phyloP scores from a whole-genome alignment of 2,113 vertebrate genomes.

The Gracilinanus agilis region DNA sequence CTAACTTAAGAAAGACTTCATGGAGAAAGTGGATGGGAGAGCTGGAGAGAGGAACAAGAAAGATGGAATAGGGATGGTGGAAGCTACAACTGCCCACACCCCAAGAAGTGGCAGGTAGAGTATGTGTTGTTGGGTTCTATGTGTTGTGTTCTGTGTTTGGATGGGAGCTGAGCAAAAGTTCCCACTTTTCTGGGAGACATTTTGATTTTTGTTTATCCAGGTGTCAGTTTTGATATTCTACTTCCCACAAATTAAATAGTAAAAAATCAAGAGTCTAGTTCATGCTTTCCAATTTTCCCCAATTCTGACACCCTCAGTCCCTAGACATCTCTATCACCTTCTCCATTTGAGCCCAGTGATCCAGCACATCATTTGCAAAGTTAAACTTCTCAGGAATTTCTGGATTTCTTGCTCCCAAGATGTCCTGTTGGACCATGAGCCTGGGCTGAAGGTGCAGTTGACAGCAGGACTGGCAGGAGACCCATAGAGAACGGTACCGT shows the following conservation, averaged over 20 bases:
- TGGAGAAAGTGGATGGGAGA: background rate
- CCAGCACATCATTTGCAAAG: conserved; percentile 89
- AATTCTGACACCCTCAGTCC: background rate
- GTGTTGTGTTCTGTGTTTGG: background rate
- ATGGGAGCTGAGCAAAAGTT: too few species aligned
- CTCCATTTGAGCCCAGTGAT: conserved; percentile 88
- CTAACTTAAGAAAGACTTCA: background rate
- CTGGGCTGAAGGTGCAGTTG: background rate
- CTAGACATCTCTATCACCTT: conserved; percentile 83
- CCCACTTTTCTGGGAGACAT: too few species aligned
- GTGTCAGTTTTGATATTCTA: background rate
- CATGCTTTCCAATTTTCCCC: background rate
- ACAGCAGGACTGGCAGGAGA: conserved; percentile 31
- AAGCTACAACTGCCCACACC: background rate
- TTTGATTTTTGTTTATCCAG: too few species aligned
- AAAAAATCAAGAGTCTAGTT: background rate
- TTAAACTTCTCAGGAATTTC: conserved; percentile 87
- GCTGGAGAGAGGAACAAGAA: background rate
- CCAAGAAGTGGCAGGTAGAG: background rate
- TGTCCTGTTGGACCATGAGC: conserved; percentile 68
- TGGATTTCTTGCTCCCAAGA: conserved; percentile 75
- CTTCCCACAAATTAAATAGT: background rate
- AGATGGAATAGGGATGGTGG: background rate
- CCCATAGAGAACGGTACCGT: conserved; percentile 24
- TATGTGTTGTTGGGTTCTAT: background rate